Base-by-base conservation (phyloP, 1,140 invertebrate genomes). In the Chelonus insularis region DNA sequence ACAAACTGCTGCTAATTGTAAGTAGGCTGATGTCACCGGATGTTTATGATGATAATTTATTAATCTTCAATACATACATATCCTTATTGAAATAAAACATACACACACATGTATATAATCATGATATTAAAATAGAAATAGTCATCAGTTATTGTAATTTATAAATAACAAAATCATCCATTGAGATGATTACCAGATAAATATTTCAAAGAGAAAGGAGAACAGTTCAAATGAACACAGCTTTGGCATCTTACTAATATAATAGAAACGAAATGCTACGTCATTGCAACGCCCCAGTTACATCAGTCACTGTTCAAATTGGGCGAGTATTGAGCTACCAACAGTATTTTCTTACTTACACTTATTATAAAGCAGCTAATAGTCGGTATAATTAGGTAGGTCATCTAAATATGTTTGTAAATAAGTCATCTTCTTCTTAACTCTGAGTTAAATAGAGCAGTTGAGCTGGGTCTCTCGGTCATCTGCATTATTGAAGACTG, bases 231-330 rank as follows among this genome's bases (percentile, higher is more conserved):
- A 23, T 6, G 6, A 23, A 48, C 14, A 16, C 43, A n/a, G 21
- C 23, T 29, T 50, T 29, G 21, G 47, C 9, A 23, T 50, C 11
- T n/a, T 14, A 12, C 4, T 11, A 2, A 20, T 36, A 36, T 56
- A 65, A 45, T 55, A 54, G 51, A 51, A 18, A 34, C n/a, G n/a
- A 18, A 23, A 37, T 56, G 37, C 58, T 55, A 60, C 74, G 67
- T 71, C 70, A 75, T 64, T 68, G 72, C 70, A 69, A 73, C 70
- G 74, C 74, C 71, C 73, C 67, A 76, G 65, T 69, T 72, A 67
- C 73, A 71, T 67, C 76, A 72, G 66, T 70, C 70, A 70, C 70
- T 64, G 58, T 60, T 72, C 62, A 51, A 60, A 62, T 71, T 66
- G 68, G 71, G 72, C 75, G 63, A 72, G 72, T 71, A 50, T 65